These are phyloP conservation scores for Amblyjoppa proteus DNA, from an alignment of 2,888 invertebrate species.

Conservation along the genomic window DNA sequence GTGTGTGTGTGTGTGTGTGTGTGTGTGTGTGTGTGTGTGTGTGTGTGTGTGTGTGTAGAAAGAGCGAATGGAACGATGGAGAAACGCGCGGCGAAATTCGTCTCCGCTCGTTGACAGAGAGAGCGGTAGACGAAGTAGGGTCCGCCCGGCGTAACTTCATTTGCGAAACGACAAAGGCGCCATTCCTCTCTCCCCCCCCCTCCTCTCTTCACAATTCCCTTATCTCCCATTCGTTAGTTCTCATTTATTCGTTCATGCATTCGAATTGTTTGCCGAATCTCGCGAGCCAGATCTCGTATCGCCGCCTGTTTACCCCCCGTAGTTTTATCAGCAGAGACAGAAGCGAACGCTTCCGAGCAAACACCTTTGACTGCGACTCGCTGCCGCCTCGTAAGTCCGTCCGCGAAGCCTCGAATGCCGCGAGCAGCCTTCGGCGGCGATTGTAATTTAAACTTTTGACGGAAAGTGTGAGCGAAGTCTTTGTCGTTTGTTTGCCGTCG, in stretches of 20 bases:
- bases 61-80: slow-evolving; percentile 15
- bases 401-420: too few species aligned
- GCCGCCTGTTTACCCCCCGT: slow-evolving; percentile 11
- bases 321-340: slow-evolving; percentile 30
- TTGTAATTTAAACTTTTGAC: too few species aligned
- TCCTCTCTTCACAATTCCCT: slow-evolving; percentile 17
- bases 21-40: background rate
- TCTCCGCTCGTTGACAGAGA: slow-evolving; percentile 64
- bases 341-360: too few species aligned
- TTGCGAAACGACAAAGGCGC: slow-evolving; percentile 67
- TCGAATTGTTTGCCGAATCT: slow-evolving; percentile 62
- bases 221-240: slow-evolving; percentile 58
- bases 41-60: background rate
- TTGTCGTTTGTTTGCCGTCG: slow-evolving; percentile 28
- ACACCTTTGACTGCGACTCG: too few species aligned
- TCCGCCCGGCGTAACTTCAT: slow-evolving; percentile 66
- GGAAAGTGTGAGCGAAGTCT: too few species aligned
- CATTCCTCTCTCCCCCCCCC: background rate
- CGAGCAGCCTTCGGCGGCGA: too few species aligned
- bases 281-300: slow-evolving; percentile 25
- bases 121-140: slow-evolving; percentile 59
- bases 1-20: background rate
- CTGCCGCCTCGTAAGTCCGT: too few species aligned
- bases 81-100: slow-evolving; percentile 59
- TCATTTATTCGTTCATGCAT: slow-evolving; percentile 56